Base-by-base conservation (phyloP, 2,888 invertebrate genomes). In the Aphelenchoides bicaudatus region DNA sequence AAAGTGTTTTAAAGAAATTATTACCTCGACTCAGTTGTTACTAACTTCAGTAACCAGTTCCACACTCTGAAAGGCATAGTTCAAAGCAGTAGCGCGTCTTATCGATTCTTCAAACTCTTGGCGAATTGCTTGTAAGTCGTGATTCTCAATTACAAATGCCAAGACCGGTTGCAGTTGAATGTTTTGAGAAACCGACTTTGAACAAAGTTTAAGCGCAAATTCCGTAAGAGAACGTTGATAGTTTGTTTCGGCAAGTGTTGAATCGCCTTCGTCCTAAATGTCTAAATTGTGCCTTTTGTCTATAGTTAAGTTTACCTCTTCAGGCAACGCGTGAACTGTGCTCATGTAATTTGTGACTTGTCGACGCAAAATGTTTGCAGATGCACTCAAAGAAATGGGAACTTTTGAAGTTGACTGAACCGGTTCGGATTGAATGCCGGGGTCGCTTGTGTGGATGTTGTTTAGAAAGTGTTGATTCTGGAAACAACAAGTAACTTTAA, bases 81-180 rank as follows among this genome's bases (percentile, higher is more conserved):
- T 61, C 51, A 75, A 74, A 16, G 65, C 54, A 16, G 73, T 83
- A 2, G 85, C 83, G 70, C 85, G 84, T 52, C 84, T 84, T 1
- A 94, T 83, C 0, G 91, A 88, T 61, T 90, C 88, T 65, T 88
- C 88, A 88, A 94, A 90, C 39, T 89, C 89, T 60, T 88, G 85
- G 64, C 88, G 86, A 49, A 92, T 82, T 0, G 87, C 86, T 28
- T 88, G 88, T 39, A 94, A 83, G 50, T 76, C 70, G 51, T 76
- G 76, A 39, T 71, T 71, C 49, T 76, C 72, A n/a, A 89, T 84
- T 46, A 93, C 86, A 78, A 96, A 96, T 0, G 87, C 82, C 83
- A 94, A 86, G 0, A 92, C 89, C 0, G 92, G 91, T 34, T 91
- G 85, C 69, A 85, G 85, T 66, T 89, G 82, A n/a, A 74, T 63